Evolutionary conservation across 2,797 vertebrate species (phyloP).

Genomic region (Florisuga fusca): DNA sequence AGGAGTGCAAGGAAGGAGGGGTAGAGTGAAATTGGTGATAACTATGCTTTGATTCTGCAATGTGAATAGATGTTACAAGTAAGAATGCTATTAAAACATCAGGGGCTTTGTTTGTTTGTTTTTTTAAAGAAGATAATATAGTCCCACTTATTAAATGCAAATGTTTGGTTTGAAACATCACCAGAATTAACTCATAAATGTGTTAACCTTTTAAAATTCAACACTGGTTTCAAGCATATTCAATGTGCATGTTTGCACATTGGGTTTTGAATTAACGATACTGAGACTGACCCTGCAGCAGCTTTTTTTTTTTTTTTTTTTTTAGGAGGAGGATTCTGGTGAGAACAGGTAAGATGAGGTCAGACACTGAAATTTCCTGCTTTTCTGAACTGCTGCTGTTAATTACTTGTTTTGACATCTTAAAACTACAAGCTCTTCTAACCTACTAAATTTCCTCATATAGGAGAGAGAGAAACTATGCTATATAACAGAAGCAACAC

Average conservation of each 20-base stretch:
- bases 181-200: not conserved
- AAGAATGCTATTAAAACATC: not conserved
- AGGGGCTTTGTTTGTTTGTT: not conserved
- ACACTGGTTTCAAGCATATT: not conserved
- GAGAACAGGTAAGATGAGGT: constrained; percentile 21
- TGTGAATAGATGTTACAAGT: not conserved
- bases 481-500: not conserved
- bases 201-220: not conserved
- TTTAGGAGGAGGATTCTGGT: not conserved
- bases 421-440: not conserved
- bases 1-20: not conserved
- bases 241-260: not conserved
- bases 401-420: constrained; percentile 30
- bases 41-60: not conserved
- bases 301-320: not conserved
- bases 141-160: not conserved
- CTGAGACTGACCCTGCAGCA: not conserved
- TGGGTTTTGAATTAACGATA: not conserved
- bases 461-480: not conserved
- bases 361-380: constrained; percentile 1
- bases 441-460: not conserved
- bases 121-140: not conserved
- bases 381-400: constrained; percentile 16
- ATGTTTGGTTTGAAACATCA: not conserved
- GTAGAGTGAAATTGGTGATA: not conserved